Conservation (phyloP, 2,113 vertebrate species). For the Labeo rohita region DNA sequence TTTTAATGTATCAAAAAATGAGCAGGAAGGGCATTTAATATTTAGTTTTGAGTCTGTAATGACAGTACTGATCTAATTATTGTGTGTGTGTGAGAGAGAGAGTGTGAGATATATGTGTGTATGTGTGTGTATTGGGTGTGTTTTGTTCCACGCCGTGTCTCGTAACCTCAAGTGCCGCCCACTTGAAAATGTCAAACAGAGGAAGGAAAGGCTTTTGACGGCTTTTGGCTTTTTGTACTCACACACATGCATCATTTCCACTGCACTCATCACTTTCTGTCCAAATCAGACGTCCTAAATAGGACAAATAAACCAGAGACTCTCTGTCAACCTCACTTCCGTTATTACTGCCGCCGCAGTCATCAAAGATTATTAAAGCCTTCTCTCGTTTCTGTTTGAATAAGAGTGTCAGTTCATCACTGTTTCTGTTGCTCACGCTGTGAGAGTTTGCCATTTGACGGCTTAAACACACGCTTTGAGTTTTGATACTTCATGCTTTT, state of each 20-base stretch:
- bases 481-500: not conserved
- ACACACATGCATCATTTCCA: conserved; percentile 51
- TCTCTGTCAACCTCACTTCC: conserved; percentile 33
- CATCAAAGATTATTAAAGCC: not conserved
- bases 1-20: no score
- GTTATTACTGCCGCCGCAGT: conserved; percentile 15
- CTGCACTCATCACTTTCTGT: conserved; percentile 58
- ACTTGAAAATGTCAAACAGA: conserved; percentile 55
- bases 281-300: conserved; percentile 46
- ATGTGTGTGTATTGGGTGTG: not conserved
- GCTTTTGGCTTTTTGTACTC: conserved; percentile 39
- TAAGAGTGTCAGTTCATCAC: not conserved
- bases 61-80: no score
- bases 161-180: conserved; percentile 50
- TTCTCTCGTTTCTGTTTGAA: not conserved
- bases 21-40: no score
- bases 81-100: no score
- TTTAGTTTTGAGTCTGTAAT: no score
- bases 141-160: conserved; percentile 40
- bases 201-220: conserved; percentile 43
- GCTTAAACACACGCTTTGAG: not conserved
- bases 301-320: conserved; percentile 38
- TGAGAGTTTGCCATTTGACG: not conserved
- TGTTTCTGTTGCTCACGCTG: not conserved
- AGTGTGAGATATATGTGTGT: not conserved